A percentile compares a stretch with the other conserved stretches of the same genome.
Conservation (phyloP, 92 coral and sea anemone species). For the Plumapathes pennacea region DNA sequence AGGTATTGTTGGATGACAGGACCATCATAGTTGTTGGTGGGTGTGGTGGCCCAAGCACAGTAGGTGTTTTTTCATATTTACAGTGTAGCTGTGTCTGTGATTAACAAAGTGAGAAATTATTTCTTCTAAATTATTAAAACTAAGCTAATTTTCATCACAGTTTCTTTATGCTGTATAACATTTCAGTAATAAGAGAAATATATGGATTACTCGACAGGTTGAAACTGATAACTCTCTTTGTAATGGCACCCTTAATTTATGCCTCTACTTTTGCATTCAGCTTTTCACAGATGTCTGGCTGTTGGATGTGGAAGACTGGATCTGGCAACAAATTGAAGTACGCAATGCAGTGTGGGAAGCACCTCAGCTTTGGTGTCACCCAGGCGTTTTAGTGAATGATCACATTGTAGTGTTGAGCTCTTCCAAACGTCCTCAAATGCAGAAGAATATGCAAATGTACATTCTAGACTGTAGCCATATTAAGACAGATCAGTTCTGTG, state of each 20-base stretch:
- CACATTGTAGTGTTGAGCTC: constrained; percentile 68
- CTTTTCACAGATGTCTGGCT: constrained; percentile 94
- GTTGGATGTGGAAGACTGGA: constrained; percentile 72
- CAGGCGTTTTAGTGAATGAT: constrained; percentile 66
- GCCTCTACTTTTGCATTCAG: constrained; percentile 31
- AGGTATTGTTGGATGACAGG: constrained; percentile 61
- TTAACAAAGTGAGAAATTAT: too few species aligned
- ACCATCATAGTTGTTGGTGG: constrained; percentile 82
- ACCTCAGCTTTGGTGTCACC: constrained; percentile 98
- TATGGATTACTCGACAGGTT: neutral
- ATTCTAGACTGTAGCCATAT: constrained; percentile 75
- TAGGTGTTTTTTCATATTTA: too few species aligned
- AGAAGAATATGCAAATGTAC: constrained; percentile 54
- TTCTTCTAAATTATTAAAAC: neutral
- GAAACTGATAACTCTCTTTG: neutral
- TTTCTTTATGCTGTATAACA: too few species aligned
- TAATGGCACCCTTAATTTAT: neutral
- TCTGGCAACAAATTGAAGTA: constrained; percentile 85
- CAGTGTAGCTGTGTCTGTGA: too few species aligned
- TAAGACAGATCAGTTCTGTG: constrained; percentile 38
- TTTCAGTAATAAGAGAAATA: too few species aligned
- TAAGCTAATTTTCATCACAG: neutral
- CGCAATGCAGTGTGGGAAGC: constrained; percentile 66
- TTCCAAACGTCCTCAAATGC: constrained; percentile 36
- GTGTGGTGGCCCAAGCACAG: constrained; percentile 86